Base-by-base conservation (phyloP, 2,113 vertebrate species). In the Athene cunicularia region DNA sequence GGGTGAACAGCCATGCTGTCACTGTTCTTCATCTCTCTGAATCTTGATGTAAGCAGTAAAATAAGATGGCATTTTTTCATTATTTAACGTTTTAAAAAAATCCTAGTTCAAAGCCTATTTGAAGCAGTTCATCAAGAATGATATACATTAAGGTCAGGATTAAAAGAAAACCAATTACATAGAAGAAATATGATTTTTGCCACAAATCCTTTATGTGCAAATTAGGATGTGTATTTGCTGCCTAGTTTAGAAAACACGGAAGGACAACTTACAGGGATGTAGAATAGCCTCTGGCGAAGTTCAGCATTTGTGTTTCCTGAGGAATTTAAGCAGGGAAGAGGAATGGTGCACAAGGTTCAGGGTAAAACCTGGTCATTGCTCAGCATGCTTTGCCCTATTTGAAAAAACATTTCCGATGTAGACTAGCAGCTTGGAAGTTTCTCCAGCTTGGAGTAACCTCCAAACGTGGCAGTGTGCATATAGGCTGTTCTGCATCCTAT, bases 101-200 rank as follows among this genome's bases (percentile, higher is more conserved):
- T 72, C 18, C 79, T 72, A 97, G 97, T 97, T 98, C 96, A 98
- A 98, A 98, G 96, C 63, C 92, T 94, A 60, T 91, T 96, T 92
- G 91, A 97, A 97, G 94, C 93, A 91, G 70, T 90, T 96, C 94
- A 96, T 97, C 90, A 96, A 72, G 94, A 96, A 87, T 98, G 84
- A 97, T 96, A 96, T 96, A 94, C 95, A 96, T 97, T 97, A 96
- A 96, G 55, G 73, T 71, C 96, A 91, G 92, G 91, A 97, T 98
- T 98, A 98, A 97, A 97, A 97, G 95, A 95, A 97, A 98, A 96
- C 80, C 93, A 97, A 95, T 97, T 98, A 97, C 94, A 95, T 90
- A 88, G 93, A 97, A 98, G 92, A 97, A 98, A 97, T 97, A 95
- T 60, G 82, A 83, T 97, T 97, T 98, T 97, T 97, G 87, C 94